A percentile compares a stretch with the other conserved stretches of the same genome.
These are phyloP conservation scores for Atethmia centrago DNA, from an alignment of 2,888 invertebrate species.

Conservation along the genomic window DNA sequence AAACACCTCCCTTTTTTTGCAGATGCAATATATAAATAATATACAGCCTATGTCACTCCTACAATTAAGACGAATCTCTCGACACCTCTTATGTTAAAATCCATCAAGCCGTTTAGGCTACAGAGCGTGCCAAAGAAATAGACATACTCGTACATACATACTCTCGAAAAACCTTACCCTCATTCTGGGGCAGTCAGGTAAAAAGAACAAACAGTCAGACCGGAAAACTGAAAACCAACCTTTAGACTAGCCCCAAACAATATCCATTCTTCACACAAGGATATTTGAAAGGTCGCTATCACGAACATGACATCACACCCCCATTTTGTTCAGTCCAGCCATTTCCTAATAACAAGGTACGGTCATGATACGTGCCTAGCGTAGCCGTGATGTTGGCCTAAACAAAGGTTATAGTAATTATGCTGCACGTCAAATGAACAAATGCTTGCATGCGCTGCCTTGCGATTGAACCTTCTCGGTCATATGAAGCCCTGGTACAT, in stretches of 20 bases:
- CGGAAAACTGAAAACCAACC: not conserved
- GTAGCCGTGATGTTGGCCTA: slow-evolving; percentile 43
- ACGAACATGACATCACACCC: slow-evolving; percentile 58
- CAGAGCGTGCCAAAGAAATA: too few species aligned
- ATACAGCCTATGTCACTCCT: too few species aligned
- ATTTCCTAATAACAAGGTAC: slow-evolving; percentile 52
- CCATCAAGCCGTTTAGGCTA: too few species aligned
- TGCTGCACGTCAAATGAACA: slow-evolving; percentile 49
- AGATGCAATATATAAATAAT: too few species aligned
- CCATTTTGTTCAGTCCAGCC: slow-evolving; percentile 32
- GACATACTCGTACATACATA: too few species aligned
- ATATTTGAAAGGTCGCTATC: slow-evolving; percentile 39
- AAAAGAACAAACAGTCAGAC: not conserved
- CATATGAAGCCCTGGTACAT: slow-evolving; percentile 33
- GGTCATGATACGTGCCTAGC: slow-evolving; percentile 55
- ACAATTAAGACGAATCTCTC: too few species aligned
- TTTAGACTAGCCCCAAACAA: slow-evolving; percentile 3
- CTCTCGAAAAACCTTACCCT: too few species aligned
- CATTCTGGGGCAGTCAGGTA: too few species aligned
- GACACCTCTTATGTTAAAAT: too few species aligned
- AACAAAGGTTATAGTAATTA: slow-evolving; percentile 64
- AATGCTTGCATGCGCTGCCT: slow-evolving; percentile 59
- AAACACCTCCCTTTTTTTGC: too few species aligned
- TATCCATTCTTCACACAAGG: slow-evolving; percentile 21
- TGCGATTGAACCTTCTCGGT: slow-evolving; percentile 62